phyloP scores from a whole-genome alignment of 2,113 vertebrate species.

The Lates calcarifer region DNA sequence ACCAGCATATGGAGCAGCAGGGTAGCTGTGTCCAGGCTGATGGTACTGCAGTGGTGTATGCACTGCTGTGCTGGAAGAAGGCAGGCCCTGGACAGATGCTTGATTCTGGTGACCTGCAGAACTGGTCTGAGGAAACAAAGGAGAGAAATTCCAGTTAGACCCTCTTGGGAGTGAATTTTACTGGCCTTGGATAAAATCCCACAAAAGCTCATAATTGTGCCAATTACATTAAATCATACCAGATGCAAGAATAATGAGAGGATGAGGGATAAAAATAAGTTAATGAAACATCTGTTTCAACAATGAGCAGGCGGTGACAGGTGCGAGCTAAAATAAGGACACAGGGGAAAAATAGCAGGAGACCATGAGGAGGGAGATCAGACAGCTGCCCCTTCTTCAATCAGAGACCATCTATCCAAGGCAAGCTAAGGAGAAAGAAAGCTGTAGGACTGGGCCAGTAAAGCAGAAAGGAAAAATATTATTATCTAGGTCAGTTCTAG shows the following conservation, averaged over 20 bases:
- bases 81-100: constrained; percentile 60
- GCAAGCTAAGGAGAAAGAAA: constrained; percentile 35
- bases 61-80: constrained; percentile 61
- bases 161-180: not conserved
- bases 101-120: constrained; percentile 72
- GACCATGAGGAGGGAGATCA: constrained; percentile 35
- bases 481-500: constrained; percentile 44
- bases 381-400: constrained; percentile 26
- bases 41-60: constrained; percentile 64
- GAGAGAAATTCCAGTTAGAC: constrained; percentile 35
- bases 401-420: constrained; percentile 47
- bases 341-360: constrained; percentile 33
- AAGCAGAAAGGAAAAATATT: constrained; percentile 70
- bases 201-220: constrained; percentile 2
- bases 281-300: constrained; percentile 50
- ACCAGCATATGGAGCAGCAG: constrained; percentile 55
- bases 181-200: constrained; percentile 7
- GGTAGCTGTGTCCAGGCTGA: constrained; percentile 70
- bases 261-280: constrained; percentile 46
- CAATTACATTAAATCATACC: constrained; percentile 19
- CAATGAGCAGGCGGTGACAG: constrained; percentile 53
- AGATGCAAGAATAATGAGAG: constrained; percentile 48
- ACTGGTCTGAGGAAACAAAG: constrained; percentile 60
- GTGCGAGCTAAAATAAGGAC: constrained; percentile 53
- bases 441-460: constrained; percentile 45